Conservation (phyloP, 1,140 invertebrate species). For the Procambarus clarkii region DNA sequence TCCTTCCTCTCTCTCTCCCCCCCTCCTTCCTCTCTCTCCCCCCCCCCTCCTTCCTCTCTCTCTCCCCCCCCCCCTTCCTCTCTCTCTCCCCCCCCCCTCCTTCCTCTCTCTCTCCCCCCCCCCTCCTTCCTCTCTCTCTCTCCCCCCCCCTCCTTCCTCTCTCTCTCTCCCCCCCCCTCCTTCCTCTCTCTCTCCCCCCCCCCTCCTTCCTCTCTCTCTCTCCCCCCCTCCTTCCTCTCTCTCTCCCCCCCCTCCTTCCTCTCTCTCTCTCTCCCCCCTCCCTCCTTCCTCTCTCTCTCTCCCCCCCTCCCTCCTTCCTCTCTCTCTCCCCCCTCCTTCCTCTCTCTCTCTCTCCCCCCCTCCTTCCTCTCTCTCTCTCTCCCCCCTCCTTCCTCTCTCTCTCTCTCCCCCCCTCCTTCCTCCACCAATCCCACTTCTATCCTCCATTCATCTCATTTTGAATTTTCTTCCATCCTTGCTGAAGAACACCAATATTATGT, state of each 20-base stretch:
- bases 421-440: neutral
- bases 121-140: neutral
- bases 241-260: neutral
- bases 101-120: too few relatives aligned
- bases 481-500: too few relatives aligned
- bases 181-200: neutral
- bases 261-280: neutral
- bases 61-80: neutral
- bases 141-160: neutral
- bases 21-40: neutral
- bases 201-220: neutral
- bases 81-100: neutral
- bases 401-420: too few relatives aligned
- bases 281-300: neutral
- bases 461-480: neutral
- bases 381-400: neutral
- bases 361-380: neutral
- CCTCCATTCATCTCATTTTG: neutral
- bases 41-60: neutral
- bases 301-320: too few relatives aligned
- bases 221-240: neutral
- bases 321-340: too few relatives aligned
- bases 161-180: neutral
- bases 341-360: neutral
- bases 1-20: neutral